Evolutionary conservation across 1,140 invertebrate genomes (phyloP).

Genomic region (Ceratina calcarata): DNA sequence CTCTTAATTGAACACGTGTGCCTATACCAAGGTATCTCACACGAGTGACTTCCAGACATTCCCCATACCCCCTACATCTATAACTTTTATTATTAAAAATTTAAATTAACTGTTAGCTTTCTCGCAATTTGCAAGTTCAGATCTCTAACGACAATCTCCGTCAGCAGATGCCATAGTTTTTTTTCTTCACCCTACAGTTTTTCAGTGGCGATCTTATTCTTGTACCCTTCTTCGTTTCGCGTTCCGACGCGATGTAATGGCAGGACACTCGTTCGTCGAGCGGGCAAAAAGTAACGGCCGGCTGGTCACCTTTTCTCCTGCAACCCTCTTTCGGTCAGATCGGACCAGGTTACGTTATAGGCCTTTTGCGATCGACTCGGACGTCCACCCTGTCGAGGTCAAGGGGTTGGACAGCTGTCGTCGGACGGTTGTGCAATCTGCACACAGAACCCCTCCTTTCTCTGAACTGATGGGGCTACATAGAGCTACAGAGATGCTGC

Average conservation of each 20-base stretch:
- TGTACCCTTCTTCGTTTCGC: conserved; percentile 10
- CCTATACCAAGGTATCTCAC: no score
- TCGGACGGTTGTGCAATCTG: conserved; percentile 71
- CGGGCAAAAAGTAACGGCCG: conserved; percentile 50
- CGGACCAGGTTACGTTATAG: conserved; percentile 49
- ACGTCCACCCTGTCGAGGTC: conserved; percentile 65
- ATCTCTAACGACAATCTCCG: no score
- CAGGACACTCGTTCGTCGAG: conserved; percentile 36
- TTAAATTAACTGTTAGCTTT: no score
- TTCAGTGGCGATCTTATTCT: neutral
- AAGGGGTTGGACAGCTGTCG: conserved; percentile 71
- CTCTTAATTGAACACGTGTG: no score
- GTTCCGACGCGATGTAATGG: conserved; percentile 33
- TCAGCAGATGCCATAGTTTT: neutral
- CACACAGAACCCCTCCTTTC: conserved; percentile 57
- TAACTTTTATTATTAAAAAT: no score
- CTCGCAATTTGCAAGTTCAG: no score
- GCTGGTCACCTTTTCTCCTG: conserved; percentile 61
- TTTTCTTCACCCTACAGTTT: neutral
- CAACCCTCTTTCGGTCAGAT: conserved; percentile 56
- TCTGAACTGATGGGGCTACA: conserved; percentile 2
- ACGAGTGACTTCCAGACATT: no score
- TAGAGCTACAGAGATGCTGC: conserved; percentile 3
- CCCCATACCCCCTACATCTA: no score
- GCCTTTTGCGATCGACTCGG: conserved; percentile 49